These are phyloP conservation scores for Rissa tridactyla DNA, from an alignment of 2,113 vertebrate genomes.

Conservation along the genomic window DNA sequence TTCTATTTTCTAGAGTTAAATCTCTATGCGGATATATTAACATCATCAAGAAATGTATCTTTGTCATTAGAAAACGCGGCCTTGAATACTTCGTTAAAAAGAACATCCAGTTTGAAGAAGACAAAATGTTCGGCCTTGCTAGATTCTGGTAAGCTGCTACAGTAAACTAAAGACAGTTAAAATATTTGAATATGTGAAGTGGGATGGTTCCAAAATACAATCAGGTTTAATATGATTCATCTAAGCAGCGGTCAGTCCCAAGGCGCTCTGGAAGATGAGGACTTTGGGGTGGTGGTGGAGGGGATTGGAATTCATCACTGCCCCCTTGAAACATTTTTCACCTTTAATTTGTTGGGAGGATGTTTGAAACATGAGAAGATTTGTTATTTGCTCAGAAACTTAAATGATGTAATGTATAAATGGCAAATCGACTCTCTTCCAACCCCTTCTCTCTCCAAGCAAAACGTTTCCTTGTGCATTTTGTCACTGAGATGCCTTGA, in stretches of 20 bases:
- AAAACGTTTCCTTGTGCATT: neutral
- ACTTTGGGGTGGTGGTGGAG: neutral
- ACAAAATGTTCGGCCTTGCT: constrained; percentile 27
- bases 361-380: neutral
- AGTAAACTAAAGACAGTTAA: neutral
- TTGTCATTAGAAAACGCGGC: constrained; percentile 56
- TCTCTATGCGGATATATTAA: constrained; percentile 59
- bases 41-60: constrained; percentile 31
- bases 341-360: neutral
- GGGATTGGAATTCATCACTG: neutral
- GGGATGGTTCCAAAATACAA: neutral
- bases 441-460: neutral
- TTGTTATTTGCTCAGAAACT: neutral
- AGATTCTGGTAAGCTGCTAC: constrained; percentile 33
- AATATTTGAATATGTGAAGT: neutral
- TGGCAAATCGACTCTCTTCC: neutral
- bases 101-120: constrained; percentile 76
- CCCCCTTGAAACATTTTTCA: neutral
- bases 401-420: neutral
- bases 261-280: neutral
- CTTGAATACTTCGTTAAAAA: constrained; percentile 72
- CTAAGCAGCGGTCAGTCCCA: neutral
- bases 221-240: neutral
- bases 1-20: constrained; percentile 61
- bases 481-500: neutral